Conservation (phyloP, 2,888 invertebrate genomes). For the Ptilodon capucinus region DNA sequence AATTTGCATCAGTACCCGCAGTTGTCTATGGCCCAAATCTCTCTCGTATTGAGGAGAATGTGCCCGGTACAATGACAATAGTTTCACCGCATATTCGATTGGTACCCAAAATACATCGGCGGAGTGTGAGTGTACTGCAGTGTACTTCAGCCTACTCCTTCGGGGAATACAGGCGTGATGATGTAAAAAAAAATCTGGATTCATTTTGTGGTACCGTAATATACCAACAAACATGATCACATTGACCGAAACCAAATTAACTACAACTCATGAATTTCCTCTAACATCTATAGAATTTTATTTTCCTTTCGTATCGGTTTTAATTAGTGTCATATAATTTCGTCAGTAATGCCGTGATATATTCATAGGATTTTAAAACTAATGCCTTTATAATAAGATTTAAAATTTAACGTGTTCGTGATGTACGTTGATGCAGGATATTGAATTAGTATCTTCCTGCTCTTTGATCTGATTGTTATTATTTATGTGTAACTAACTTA, state of each 20-base stretch:
- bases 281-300: background rate
- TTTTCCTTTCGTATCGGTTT: slow-evolving; percentile 11
- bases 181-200: too few species aligned
- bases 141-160: too few species aligned
- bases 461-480: slow-evolving; percentile 52
- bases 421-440: slow-evolving; percentile 41
- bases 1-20: too few species aligned
- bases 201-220: background rate
- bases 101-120: too few species aligned
- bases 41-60: too few species aligned
- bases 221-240: background rate
- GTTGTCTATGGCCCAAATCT: too few species aligned
- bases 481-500: too few species aligned
- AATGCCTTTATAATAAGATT: background rate
- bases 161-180: too few species aligned
- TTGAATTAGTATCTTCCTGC: slow-evolving; percentile 54
- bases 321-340: slow-evolving; percentile 26
- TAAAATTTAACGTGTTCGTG: background rate
- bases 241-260: background rate
- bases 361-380: slow-evolving; percentile 4
- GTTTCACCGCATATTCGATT: too few species aligned
- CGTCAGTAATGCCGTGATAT: background rate
- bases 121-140: too few species aligned
- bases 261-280: background rate
- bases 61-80: too few species aligned